A percentile compares a stretch with the other conserved stretches of the same genome.
phyloP scores from a whole-genome alignment of 1,140 invertebrate species.

The Caenorhabditis briggsae region DNA sequence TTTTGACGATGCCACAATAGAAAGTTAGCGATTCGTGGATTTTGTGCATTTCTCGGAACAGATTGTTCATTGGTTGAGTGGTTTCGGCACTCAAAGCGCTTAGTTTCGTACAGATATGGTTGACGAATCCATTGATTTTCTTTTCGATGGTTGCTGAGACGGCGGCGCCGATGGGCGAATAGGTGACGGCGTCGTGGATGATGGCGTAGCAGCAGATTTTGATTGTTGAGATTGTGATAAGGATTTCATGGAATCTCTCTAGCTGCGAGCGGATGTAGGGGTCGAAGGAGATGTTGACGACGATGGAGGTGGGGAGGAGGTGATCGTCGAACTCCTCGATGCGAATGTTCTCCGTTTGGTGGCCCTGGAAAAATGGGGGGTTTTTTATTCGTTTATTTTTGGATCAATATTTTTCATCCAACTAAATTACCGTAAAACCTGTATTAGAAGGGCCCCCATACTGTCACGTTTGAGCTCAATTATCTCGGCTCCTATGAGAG shows the following conservation, averaged over 20 bases:
- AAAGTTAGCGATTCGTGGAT: slow-evolving; percentile 9
- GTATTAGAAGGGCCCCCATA: too few relatives aligned
- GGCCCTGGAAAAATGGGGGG: slow-evolving; percentile 15
- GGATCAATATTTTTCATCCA: too few relatives aligned
- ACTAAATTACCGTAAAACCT: too few relatives aligned
- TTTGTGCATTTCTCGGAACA: slow-evolving; percentile 15
- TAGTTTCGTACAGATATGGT: not conserved
- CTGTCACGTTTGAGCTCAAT: too few relatives aligned
- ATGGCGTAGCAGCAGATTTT: slow-evolving; percentile 41
- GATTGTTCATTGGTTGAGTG: slow-evolving; percentile 33
- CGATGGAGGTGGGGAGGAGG: not conserved
- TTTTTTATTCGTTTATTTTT: too few relatives aligned
- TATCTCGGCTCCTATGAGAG: too few relatives aligned
- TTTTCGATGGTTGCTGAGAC: slow-evolving; percentile 20
- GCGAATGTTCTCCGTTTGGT: slow-evolving; percentile 38
- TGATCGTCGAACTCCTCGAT: slow-evolving; percentile 19
- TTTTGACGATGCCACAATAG: slow-evolving; percentile 6
- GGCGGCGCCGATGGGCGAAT: not conserved
- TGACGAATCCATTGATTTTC: slow-evolving; percentile 21
- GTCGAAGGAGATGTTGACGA: slow-evolving; percentile 25
- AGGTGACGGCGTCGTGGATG: slow-evolving; percentile 27
- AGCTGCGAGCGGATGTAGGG: slow-evolving; percentile 15
- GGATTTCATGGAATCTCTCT: slow-evolving; percentile 1
- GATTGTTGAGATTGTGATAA: slow-evolving; percentile 19
- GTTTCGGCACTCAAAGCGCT: not conserved